A percentile compares a stretch with the other conserved stretches of the same genome.
These are phyloP conservation scores for Ophonus ardosiacus DNA, from an alignment of 2,888 invertebrate species.

Conservation along the genomic window DNA sequence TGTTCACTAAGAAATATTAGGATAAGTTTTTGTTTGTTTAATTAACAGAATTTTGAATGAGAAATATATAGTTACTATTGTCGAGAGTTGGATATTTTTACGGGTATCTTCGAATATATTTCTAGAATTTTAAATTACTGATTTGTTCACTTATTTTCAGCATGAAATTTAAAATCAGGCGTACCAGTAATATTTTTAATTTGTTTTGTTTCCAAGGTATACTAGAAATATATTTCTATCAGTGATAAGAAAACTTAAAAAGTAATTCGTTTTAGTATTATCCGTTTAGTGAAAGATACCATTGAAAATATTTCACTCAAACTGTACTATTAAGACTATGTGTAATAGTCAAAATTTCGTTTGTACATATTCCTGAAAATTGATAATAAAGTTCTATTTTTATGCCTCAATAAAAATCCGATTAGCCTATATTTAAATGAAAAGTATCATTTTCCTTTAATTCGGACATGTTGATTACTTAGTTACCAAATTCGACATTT, in stretches of 20 bases:
- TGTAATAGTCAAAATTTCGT: constrained; percentile 47
- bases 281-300: constrained; percentile 5
- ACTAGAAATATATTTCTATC: constrained; percentile 43
- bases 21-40: not conserved
- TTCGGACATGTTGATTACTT: no score
- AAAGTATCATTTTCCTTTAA: no score
- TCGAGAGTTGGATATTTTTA: constrained; percentile 7
- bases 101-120: constrained; percentile 18
- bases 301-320: not conserved
- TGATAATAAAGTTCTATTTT: constrained; percentile 49
- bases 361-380: constrained; percentile 60
- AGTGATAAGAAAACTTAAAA: not conserved
- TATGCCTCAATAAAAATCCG: no score
- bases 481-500: no score
- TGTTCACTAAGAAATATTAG: not conserved
- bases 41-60: constrained; percentile 33
- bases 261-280: constrained; percentile 60
- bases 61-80: not conserved
- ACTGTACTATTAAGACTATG: constrained; percentile 53
- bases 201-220: not conserved
- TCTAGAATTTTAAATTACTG: constrained; percentile 27
- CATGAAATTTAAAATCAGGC: not conserved
- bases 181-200: not conserved
- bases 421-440: no score
- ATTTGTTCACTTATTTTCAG: constrained; percentile 20